A percentile compares a stretch with the other conserved stretches of the same genome.
Evolutionary conservation across 2,888 invertebrate species (phyloP).

Genomic region (Leptogaster cylindrica): DNA sequence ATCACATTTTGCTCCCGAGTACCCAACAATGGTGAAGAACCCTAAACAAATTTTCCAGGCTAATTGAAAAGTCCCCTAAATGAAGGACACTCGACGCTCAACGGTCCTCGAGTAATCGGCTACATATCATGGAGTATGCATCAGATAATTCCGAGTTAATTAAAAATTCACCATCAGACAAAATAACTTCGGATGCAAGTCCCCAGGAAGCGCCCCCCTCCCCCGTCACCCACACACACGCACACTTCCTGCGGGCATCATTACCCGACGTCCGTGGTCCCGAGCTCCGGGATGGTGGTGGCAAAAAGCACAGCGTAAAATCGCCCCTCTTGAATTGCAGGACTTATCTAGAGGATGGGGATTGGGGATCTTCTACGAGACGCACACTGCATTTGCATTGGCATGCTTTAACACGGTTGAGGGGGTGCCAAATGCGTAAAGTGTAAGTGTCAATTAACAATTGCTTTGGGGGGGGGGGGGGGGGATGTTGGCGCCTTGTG

Average conservation of each 20-base stretch:
- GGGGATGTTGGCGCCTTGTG: neutral
- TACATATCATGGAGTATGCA: conserved; percentile 5
- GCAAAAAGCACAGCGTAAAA: neutral
- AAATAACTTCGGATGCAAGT: too few species aligned
- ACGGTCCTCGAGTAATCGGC: conserved; percentile 5
- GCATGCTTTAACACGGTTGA: neutral
- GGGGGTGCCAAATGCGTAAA: neutral
- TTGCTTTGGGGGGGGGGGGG: too few species aligned
- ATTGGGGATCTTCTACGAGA: too few species aligned
- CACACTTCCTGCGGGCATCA: neutral
- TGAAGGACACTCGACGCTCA: conserved; percentile 4
- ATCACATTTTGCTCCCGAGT: too few species aligned
- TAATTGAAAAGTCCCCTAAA: conserved; percentile 13
- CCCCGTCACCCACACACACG: neutral
- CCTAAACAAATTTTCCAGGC: conserved; percentile 7
- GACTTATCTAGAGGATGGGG: too few species aligned
- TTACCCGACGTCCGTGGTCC: neutral
- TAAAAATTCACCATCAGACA: conserved; percentile 3
- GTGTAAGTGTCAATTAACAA: too few species aligned
- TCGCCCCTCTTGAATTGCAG: neutral
- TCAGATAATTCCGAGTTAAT: conserved; percentile 11
- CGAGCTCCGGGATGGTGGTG: neutral
- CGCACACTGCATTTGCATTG: too few species aligned
- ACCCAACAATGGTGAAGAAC: too few species aligned
- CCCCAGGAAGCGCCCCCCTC: too few species aligned